Evolutionary conservation across 2,113 vertebrate genomes (phyloP), one percentile per base, ranked within the genome.

Genomic region (Asarcornis scutulata): DNA sequence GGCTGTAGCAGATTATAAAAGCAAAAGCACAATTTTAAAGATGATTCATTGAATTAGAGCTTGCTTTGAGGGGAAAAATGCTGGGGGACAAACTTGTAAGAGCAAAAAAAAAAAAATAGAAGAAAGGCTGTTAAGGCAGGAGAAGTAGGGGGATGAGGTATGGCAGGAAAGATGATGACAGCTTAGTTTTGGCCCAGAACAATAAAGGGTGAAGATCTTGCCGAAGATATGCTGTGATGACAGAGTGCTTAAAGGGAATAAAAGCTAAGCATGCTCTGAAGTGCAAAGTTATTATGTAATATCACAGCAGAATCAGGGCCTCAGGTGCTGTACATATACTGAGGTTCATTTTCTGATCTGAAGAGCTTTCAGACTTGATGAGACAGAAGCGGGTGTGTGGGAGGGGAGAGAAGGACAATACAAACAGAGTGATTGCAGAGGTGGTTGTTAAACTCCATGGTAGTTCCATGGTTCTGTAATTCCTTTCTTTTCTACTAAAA

Each of bases 321-420:
- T 27, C 90, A 78, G 90, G 93, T 96, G 88, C 80, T 95, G 83
- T 64, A 88, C 79, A 22, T 91, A 72, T 46, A 81, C 95, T 7
- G 27, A 83, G 46, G 88, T 89, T 95, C 88, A 72, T 96, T 96
- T 97, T 95, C 89, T 94, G 91, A 93, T 90, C 89, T 95, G 88
- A 90, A 93, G 92, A 88, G 93, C 91, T 93, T 96, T 95, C 89
- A 91, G 85, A 63, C 67, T 96, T 86, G 88, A 96, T 96, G 95
- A 91, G 83, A 93, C 52, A 75, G 83, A 83, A 93, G 78, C 1
- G 7, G 23, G 60, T 72, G 68, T 89, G 89, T 94, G 92, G 90
- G 88, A 88, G 81, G 81, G 64, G 32, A 93, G 77, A 84, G 73
- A 92, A 93, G 95, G 93, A 93, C 93, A 93, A 82, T 90, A 81